phyloP scores from a whole-genome alignment of 1,140 invertebrate species.

The Diuraphis noxia region DNA sequence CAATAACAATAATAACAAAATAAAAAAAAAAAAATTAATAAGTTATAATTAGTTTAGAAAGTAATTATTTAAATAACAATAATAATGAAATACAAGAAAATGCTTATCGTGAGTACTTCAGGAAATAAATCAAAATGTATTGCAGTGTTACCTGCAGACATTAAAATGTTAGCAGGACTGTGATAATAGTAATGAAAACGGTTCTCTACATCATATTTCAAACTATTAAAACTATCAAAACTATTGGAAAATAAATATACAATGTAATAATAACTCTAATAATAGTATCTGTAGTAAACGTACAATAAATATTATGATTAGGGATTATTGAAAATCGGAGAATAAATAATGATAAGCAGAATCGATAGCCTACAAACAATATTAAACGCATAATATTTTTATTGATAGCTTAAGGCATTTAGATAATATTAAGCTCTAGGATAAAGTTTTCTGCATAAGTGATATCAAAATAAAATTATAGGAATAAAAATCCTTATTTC shows the following conservation, averaged over 20 bases:
- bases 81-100: too few relatives aligned
- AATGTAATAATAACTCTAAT: neutral
- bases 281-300: neutral
- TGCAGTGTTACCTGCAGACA: too few relatives aligned
- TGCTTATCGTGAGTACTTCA: too few relatives aligned
- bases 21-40: too few relatives aligned
- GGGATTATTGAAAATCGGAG: neutral
- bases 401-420: neutral
- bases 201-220: neutral
- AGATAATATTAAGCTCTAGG: neutral
- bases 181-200: neutral
- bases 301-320: neutral
- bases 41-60: too few relatives aligned
- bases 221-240: too few relatives aligned
- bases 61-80: too few relatives aligned
- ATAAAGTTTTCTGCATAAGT: slow-evolving; percentile 8
- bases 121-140: too few relatives aligned
- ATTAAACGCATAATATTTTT: neutral
- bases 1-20: too few relatives aligned
- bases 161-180: too few relatives aligned
- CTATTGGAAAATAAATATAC: neutral
- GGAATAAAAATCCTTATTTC: neutral
- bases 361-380: neutral
- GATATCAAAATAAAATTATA: neutral
- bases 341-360: neutral